Evolutionary conservation across 2,113 vertebrate genomes (phyloP), one percentile per base, ranked within the genome.

Genomic region (Cercocebus atys): DNA sequence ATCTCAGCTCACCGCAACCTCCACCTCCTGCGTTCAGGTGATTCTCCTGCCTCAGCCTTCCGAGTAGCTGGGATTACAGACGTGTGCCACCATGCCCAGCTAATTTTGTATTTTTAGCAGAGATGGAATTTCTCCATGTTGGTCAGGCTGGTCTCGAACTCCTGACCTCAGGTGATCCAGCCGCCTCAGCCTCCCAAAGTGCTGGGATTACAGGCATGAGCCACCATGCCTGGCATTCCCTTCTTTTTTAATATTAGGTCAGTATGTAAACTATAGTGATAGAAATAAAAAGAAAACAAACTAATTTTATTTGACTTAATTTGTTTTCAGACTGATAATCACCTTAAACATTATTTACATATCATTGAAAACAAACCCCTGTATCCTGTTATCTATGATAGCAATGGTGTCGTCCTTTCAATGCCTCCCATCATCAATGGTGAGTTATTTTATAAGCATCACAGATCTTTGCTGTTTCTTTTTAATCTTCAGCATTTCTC

Each of bases 341-440:
- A 99, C 82, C 99, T 99, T 96, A 99, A 98, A 18, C 99, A 99
- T 97, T 99, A 99, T 96, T 99, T 99, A 70, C 99, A 99, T 98
- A 99, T 99, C 47, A 99, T 99, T 96, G 99, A 99, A 97, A 99
- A 99, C 97, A 99, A 99, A 78, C 99, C 99, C 0, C 98, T 99
- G 25, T 99, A 99, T 72, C 99, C 99, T 13, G 40, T 99, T 95
- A 99, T 99, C 98, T 99, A 99, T 7, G 99, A 99, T 97, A 99
- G 99, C 98, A 99, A 99, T 0, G 99, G 99, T 3, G 89, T 99
- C 1, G 98, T 99, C 91, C 98, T 99, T 61, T 99, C 99, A 50
- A 99, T 99, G 99, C 99, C 99, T 61, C 99, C 99, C 1, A 99
- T 99, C 95, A 99, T 99, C 98, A 99, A 99, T 35, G 99, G 99